Percentiles rank a stretch among this genome's conserved stretches.
Conservation (phyloP, 2,113 vertebrate species). For the Synchiropus splendidus region DNA sequence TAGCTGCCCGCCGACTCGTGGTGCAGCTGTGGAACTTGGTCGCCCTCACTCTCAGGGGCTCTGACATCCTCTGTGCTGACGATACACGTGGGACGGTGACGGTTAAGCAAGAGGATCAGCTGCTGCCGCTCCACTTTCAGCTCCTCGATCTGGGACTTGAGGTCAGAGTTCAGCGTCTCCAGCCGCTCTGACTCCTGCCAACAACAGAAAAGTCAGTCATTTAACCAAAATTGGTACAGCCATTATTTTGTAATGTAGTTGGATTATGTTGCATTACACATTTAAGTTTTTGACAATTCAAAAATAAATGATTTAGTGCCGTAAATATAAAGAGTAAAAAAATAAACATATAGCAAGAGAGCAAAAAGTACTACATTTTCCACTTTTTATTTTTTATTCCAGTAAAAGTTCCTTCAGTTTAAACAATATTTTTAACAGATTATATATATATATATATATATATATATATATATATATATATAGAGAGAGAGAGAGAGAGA, state of each 20-base stretch:
- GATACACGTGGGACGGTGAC: slow-evolving; percentile 90
- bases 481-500: no score
- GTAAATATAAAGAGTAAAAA: no score
- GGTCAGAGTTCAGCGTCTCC: slow-evolving; percentile 89
- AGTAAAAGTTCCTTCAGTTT: no score
- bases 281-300: background rate
- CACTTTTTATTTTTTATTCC: no score
- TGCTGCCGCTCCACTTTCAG: slow-evolving; percentile 91
- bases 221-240: no score
- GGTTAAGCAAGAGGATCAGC: slow-evolving; percentile 89
- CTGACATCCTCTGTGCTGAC: slow-evolving; percentile 88
- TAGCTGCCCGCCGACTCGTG: slow-evolving; percentile 82
- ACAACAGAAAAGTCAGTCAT: background rate
- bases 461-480: no score
- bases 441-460: no score
- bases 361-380: no score
- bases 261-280: no score
- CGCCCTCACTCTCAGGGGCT: slow-evolving; percentile 80
- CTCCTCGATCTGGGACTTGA: slow-evolving; percentile 94
- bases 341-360: no score
- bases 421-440: no score
- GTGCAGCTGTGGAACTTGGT: slow-evolving; percentile 82
- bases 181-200: slow-evolving; percentile 86
- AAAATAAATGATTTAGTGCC: background rate
- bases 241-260: no score